Percentiles rank a stretch among this genome's conserved stretches.
phyloP scores from a whole-genome alignment of 1,140 invertebrate species.

The Globodera rostochiensis region DNA sequence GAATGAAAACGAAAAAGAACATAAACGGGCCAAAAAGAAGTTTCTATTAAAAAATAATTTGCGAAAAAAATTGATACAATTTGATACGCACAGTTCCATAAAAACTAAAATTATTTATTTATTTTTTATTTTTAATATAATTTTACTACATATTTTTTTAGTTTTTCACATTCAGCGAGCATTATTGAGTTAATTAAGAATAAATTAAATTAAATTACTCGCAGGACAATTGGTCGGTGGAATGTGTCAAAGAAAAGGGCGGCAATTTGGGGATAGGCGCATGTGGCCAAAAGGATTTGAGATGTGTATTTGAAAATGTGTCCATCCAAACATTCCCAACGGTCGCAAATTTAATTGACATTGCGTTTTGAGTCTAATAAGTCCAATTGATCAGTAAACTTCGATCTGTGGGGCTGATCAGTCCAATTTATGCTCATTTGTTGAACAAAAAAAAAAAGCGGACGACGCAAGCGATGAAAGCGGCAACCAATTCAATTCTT shows the following conservation, averaged over 20 bases:
- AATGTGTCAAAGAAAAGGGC: background rate
- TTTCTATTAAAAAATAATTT: no score
- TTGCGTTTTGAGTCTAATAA: slow-evolving; percentile 2
- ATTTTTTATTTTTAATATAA: no score
- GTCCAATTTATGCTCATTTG: background rate
- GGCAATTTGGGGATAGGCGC: background rate
- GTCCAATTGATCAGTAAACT: no score
- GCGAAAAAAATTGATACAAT: no score
- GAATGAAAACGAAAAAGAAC: no score
- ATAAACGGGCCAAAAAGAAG: no score
- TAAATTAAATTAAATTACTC: background rate
- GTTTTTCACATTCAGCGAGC: no score
- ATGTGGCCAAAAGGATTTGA: background rate
- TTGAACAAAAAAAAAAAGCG: no score
- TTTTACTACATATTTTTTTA: no score
- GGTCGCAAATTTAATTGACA: slow-evolving; percentile 4
- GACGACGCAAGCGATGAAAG: background rate
- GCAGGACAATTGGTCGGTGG: background rate
- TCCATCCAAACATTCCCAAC: background rate
- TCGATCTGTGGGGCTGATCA: no score
- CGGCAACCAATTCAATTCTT: slow-evolving; percentile 19
- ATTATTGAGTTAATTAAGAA: background rate
- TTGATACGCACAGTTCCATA: no score
- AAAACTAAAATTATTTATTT: no score
- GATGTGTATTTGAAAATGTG: background rate